Evolutionary conservation across 2,797 vertebrate species (phyloP), one percentile per base, ranked within the genome.

Genomic region (Rhodeus uyekii): DNA sequence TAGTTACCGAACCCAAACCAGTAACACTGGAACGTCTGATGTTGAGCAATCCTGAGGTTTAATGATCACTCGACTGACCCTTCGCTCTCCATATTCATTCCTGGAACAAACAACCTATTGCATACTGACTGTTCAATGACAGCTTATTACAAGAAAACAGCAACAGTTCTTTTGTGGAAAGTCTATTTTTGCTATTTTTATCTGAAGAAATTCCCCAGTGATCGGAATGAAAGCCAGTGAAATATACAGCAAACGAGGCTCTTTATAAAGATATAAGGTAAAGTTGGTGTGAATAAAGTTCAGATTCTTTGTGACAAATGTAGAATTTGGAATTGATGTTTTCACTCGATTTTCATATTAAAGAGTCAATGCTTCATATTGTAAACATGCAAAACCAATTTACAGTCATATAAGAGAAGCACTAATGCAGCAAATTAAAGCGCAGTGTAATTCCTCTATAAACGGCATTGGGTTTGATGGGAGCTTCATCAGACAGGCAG

Each of bases 381-480:
- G 55, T 27, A 61, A 77, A 81, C 72, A 60, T n/a, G 32, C 1
- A 22, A 22, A 16, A 36, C 5, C 64, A 68, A 75, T 83, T 83
- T 42, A 32, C 55, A 38, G 27, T 24, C 71, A 32, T 42, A 27
- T 61, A 36, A 48, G 61, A 67, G 53, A 39, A 63, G 61, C 77
- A 61, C 58, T 67, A 55, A 63, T n/a, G n/a, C n/a, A n/a, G n/a
- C n/a, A n/a, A n/a, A n/a, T 75, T 50, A 74, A 72, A 75, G 48
- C 29, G 1, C 50, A 72, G 82, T 78, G 75, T 87, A 86, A 90
- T 89, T 76, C 86, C 81, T 61, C 81, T 77, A 90, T 86, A 78
- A 88, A 87, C 85, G 84, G 19, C 34, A n/a, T 18, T 75, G 73
- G 55, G 83, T 81, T 85, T 86, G 84, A 83, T 88, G 73, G 39